Evolutionary conservation across 2,797 vertebrate genomes (phyloP).

Genomic region (Enteromius fasciolatus): DNA sequence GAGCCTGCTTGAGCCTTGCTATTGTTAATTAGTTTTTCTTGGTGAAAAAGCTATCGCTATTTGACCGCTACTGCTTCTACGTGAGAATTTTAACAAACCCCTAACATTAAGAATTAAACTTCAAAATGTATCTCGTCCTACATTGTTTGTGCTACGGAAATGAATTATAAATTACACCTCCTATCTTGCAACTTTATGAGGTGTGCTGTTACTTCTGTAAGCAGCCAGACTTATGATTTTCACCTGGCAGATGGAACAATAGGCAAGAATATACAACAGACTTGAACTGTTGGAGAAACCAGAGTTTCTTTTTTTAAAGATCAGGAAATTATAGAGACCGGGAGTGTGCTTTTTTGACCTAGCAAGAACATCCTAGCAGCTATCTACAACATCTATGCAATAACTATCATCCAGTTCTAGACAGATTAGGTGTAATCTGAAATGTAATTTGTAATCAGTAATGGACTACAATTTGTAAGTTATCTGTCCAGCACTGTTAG

Average conservation of each 20-base stretch:
- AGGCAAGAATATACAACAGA: neutral
- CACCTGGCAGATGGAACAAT: neutral
- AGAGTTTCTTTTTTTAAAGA: neutral
- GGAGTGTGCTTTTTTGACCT: neutral
- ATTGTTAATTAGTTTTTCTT: slow-evolving; percentile 42
- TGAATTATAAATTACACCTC: neutral
- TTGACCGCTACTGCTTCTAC: neutral
- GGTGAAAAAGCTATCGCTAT: neutral
- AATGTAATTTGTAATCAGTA: neutral
- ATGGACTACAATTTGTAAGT: neutral
- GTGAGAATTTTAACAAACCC: neutral
- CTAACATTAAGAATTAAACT: slow-evolving; percentile 1
- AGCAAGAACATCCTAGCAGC: neutral
- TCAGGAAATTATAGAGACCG: neutral
- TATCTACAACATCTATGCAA: neutral
- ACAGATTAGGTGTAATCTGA: neutral
- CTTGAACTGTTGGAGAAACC: neutral
- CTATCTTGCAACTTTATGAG: neutral
- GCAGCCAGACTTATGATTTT: neutral
- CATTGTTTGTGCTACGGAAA: neutral
- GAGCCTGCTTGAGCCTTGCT: slow-evolving; percentile 19
- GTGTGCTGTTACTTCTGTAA: neutral
- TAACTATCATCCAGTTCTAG: neutral
- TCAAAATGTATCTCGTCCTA: neutral
- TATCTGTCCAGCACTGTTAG: neutral